Percentiles rank a stretch among this genome's conserved stretches.
Evolutionary conservation across 2,888 invertebrate species (phyloP).

Genomic region (Tuta absoluta): DNA sequence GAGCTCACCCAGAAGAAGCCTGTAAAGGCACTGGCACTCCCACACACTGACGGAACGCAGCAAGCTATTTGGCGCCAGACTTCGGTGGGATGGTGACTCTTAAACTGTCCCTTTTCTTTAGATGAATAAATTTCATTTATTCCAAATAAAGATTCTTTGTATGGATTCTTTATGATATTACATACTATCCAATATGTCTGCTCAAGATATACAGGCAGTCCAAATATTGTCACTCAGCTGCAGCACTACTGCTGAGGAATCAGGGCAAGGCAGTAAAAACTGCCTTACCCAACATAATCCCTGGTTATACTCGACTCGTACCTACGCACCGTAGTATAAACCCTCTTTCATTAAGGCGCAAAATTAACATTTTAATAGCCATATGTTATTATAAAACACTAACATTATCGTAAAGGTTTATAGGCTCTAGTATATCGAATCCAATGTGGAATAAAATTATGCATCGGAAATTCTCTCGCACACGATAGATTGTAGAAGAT

Average conservation of each 20-base stretch:
- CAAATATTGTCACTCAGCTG: background rate
- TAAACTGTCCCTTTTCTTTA: too few species aligned
- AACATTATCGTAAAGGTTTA: slow-evolving; percentile 60
- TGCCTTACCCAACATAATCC: slow-evolving; percentile 65
- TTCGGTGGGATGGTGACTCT: too few species aligned
- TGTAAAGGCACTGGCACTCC: too few species aligned
- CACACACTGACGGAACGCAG: too few species aligned
- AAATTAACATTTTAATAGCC: slow-evolving; percentile 79
- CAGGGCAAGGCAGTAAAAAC: slow-evolving; percentile 70
- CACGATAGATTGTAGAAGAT: background rate
- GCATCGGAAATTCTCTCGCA: slow-evolving; percentile 40
- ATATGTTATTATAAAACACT: slow-evolving; percentile 73
- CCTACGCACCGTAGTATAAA: slow-evolving; percentile 67
- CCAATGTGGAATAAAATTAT: slow-evolving; percentile 50
- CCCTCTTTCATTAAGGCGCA: slow-evolving; percentile 72
- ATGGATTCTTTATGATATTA: too few species aligned
- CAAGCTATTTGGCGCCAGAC: too few species aligned
- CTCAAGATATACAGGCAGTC: too few species aligned
- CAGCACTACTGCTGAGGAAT: background rate
- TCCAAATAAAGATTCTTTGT: too few species aligned
- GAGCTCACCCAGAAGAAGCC: too few species aligned
- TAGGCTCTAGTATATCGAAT: slow-evolving; percentile 48
- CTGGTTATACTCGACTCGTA: slow-evolving; percentile 54
- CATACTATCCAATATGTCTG: too few species aligned
- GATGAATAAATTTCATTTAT: too few species aligned